Percentiles rank a stretch among this genome's conserved stretches.
Evolutionary conservation across 2,113 vertebrate genomes (phyloP).

Genomic region (Rhombomys opimus): DNA sequence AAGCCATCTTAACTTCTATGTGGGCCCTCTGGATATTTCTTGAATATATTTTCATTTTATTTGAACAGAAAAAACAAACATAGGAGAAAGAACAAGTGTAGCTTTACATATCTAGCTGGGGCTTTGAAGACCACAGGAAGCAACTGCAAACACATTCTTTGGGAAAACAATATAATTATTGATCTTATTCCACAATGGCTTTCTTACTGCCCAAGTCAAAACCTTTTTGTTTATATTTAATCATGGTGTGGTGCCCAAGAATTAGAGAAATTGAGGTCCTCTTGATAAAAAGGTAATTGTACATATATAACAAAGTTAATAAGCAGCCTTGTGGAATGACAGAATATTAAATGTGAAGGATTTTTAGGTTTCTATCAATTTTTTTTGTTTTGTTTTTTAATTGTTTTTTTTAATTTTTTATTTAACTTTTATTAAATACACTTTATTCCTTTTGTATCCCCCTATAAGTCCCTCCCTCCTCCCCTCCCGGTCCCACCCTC

Average conservation of each 20-base stretch:
- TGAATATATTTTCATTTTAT: constrained; percentile 38
- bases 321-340: constrained; percentile 79
- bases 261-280: constrained; percentile 61
- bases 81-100: background rate
- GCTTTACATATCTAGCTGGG: background rate
- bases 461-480: too few species aligned
- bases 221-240: constrained; percentile 71
- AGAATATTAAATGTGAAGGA: constrained; percentile 83
- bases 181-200: constrained; percentile 70
- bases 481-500: too few species aligned
- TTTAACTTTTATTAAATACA: too few species aligned
- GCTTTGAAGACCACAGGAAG: constrained; percentile 9
- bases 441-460: too few species aligned
- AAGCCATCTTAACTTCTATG: background rate
- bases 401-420: too few species aligned
- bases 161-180: constrained; percentile 42
- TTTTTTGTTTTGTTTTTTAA: too few species aligned
- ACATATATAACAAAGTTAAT: constrained; percentile 81
- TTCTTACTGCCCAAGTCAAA: constrained; percentile 58
- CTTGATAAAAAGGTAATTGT: constrained; percentile 76
- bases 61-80: background rate
- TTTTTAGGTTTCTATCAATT: constrained; percentile 81
- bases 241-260: constrained; percentile 64
- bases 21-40: background rate
- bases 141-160: constrained; percentile 53